Evolutionary conservation across 35 echinoderm and acorn worm species (phyloP).

Genomic region (Apostichopus californicus): DNA sequence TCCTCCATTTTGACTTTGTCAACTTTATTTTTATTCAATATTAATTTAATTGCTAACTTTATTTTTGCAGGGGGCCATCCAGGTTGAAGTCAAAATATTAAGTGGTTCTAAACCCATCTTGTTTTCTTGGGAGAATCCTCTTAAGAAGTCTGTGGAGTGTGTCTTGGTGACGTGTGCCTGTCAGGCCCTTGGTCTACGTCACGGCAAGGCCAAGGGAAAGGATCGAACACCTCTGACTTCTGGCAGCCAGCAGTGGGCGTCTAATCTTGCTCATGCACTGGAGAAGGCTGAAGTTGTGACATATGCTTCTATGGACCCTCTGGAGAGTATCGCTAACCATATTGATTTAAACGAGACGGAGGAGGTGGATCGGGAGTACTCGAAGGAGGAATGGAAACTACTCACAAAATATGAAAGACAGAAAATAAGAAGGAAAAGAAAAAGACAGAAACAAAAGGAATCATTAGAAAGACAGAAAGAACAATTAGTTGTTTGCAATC

Average conservation of each 20-base stretch:
- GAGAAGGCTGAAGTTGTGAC: constrained; percentile 26
- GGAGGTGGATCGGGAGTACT: background rate
- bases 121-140: constrained; percentile 27
- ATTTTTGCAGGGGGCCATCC: constrained; percentile 26
- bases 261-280: constrained; percentile 27
- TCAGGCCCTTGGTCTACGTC: constrained; percentile 2
- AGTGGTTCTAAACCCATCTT: background rate
- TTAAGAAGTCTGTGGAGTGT: background rate
- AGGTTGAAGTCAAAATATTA: constrained; percentile 28
- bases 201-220: background rate
- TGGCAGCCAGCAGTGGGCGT: constrained; percentile 9
- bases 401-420: background rate
- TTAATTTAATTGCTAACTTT: background rate
- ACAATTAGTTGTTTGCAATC: background rate
- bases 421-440: background rate
- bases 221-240: background rate
- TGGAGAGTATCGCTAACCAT: background rate
- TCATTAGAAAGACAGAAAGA: background rate
- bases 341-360: background rate
- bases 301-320: background rate
- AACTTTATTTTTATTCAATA: background rate
- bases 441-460: background rate
- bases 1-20: no score
- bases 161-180: constrained; percentile 22
- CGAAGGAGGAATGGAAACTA: background rate